Conservation (phyloP, 1,140 invertebrate species). For the Subanguina moxae region DNA sequence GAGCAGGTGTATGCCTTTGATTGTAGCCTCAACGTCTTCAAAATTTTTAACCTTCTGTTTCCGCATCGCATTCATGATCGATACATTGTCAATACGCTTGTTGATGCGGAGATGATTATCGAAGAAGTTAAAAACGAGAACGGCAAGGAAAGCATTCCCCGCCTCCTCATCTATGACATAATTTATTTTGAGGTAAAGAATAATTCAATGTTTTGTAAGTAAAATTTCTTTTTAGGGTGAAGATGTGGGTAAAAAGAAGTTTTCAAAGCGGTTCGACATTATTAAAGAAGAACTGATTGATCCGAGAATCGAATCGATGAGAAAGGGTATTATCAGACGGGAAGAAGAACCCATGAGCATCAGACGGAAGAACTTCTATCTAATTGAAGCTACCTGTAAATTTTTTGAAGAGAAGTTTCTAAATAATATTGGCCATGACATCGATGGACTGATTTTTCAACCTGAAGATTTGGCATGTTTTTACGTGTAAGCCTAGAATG, state of each 20-base stretch:
- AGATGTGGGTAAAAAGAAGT: conserved; percentile 75
- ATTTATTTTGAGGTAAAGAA: conserved; percentile 71
- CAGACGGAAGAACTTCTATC: conserved; percentile 64
- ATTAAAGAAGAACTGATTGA: conserved; percentile 71
- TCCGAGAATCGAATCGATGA: conserved; percentile 72
- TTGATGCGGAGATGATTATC: conserved; percentile 94
- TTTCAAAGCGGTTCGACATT: conserved; percentile 71
- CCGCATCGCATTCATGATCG: conserved; percentile 69
- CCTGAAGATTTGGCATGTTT: conserved; percentile 69
- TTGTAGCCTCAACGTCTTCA: conserved; percentile 88
- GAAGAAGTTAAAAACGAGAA: conserved; percentile 70
- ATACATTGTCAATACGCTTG: conserved; percentile 68
- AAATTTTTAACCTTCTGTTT: conserved; percentile 76
- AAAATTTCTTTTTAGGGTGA: conserved; percentile 63
- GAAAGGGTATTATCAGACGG: conserved; percentile 68
- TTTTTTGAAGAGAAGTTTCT: conserved; percentile 81
- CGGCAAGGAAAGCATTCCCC: conserved; percentile 63
- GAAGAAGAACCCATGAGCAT: conserved; percentile 70
- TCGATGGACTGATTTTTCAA: conserved; percentile 96
- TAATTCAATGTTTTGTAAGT: too few relatives aligned
- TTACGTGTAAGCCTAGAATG: background rate
- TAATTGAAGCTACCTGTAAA: conserved; percentile 69
- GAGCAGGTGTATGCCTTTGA: conserved; percentile 87
- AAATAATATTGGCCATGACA: conserved; percentile 80
- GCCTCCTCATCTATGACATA: conserved; percentile 93